Percentiles rank a stretch among this genome's conserved stretches.
Conservation (phyloP, 2,113 vertebrate species). For the Rhinolophus sinicus region DNA sequence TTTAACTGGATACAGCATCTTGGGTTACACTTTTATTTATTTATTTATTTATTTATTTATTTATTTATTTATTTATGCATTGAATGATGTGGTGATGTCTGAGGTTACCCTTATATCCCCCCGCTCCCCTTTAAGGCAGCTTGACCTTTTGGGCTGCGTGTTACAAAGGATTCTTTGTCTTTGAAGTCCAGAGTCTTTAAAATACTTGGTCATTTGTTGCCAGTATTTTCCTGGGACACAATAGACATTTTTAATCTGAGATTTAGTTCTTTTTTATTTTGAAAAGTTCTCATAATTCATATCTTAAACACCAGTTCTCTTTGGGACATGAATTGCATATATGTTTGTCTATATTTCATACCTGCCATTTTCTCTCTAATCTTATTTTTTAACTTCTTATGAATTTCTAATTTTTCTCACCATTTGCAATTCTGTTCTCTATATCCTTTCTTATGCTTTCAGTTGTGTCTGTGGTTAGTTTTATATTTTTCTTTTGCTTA, state of each 20-base stretch:
- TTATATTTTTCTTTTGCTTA: conserved; percentile 1
- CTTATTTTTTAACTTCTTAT: background rate
- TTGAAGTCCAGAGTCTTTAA: background rate
- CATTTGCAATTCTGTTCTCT: background rate
- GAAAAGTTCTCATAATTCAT: background rate
- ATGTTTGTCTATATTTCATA: background rate
- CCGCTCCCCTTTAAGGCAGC: background rate
- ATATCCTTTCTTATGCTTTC: background rate
- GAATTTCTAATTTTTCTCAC: conserved; percentile 4
- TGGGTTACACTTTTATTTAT: background rate
- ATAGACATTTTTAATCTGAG: background rate
- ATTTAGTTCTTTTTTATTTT: background rate
- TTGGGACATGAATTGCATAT: background rate
- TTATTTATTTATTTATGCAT: background rate
- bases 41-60: background rate
- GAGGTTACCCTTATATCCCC: background rate
- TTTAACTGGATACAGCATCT: background rate
- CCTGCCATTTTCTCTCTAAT: background rate
- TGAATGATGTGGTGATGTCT: background rate
- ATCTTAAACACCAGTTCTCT: conserved; percentile 26
- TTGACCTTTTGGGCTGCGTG: background rate
- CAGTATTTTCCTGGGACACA: conserved; percentile 31
- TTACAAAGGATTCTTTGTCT: conserved; percentile 38
- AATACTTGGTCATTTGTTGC: background rate
- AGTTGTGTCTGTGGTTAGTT: background rate